Evolutionary conservation across 2,113 vertebrate species (phyloP).

Genomic region (Onychostruthus taczanowskii): DNA sequence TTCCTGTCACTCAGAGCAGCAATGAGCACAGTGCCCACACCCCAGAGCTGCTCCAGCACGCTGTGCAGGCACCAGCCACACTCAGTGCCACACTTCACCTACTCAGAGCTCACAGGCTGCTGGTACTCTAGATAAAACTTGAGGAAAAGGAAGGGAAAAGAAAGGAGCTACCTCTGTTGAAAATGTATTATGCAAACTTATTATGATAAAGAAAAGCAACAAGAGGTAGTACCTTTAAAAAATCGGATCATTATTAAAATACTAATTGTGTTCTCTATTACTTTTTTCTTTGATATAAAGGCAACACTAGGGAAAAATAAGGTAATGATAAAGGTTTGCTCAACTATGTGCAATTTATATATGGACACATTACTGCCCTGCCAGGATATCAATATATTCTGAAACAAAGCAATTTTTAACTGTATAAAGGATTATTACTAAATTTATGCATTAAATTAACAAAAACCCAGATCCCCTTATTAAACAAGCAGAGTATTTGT

Average conservation of each 20-base stretch:
- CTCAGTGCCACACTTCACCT: background rate
- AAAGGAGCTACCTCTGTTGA: background rate
- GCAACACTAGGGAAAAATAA: background rate
- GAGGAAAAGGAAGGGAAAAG: background rate
- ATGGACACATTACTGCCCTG: background rate
- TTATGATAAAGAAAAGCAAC: background rate
- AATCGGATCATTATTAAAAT: background rate
- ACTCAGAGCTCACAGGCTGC: background rate
- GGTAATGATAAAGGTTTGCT: background rate
- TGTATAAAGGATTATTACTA: background rate
- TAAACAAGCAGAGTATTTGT: background rate
- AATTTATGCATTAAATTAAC: background rate
- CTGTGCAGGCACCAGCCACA: background rate
- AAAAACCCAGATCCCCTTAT: background rate
- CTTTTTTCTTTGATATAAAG: background rate
- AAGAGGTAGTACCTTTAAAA: background rate
- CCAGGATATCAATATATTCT: background rate
- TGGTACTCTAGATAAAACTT: background rate
- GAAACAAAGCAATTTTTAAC: background rate
- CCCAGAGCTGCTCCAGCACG: background rate
- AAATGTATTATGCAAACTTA: background rate
- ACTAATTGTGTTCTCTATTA: background rate
- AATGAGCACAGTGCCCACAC: background rate
- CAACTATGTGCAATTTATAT: fast-evolving
- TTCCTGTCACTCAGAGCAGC: background rate